A percentile compares a stretch with the other conserved stretches of the same genome.
Conservation (phyloP, 2,797 vertebrate genomes). For the Pyrocephalus nanus region DNA sequence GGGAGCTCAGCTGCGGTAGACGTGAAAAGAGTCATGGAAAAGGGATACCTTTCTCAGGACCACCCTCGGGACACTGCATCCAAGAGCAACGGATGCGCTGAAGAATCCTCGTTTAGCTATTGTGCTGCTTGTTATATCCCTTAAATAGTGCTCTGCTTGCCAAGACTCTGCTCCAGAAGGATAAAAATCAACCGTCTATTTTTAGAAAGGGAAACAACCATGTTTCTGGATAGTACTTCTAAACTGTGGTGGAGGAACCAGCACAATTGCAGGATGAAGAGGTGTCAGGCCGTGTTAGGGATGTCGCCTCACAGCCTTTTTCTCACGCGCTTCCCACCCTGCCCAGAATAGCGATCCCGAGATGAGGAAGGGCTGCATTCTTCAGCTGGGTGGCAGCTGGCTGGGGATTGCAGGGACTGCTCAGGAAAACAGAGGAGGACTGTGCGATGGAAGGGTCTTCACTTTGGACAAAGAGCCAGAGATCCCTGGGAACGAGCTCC, state of each 20-base stretch:
- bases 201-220: slow-evolving; percentile 39
- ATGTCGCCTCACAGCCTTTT: neutral
- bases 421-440: neutral
- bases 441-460: neutral
- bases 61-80: neutral
- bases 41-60: neutral
- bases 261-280: slow-evolving; percentile 64
- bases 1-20: neutral
- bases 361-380: neutral
- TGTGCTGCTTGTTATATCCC: neutral
- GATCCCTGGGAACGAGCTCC: neutral
- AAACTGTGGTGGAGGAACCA: neutral
- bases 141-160: neutral
- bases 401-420: neutral
- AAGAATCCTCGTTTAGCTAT: neutral
- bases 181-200: slow-evolving; percentile 3
- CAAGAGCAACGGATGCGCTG: neutral
- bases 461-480: neutral
- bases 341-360: neutral
- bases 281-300: neutral
- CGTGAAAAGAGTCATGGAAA: neutral
- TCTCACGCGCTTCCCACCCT: neutral
- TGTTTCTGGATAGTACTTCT: neutral
- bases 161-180: neutral
- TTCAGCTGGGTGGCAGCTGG: neutral